Evolutionary conservation across 2,113 vertebrate genomes (phyloP).

Genomic region (Carassius auratus): DNA sequence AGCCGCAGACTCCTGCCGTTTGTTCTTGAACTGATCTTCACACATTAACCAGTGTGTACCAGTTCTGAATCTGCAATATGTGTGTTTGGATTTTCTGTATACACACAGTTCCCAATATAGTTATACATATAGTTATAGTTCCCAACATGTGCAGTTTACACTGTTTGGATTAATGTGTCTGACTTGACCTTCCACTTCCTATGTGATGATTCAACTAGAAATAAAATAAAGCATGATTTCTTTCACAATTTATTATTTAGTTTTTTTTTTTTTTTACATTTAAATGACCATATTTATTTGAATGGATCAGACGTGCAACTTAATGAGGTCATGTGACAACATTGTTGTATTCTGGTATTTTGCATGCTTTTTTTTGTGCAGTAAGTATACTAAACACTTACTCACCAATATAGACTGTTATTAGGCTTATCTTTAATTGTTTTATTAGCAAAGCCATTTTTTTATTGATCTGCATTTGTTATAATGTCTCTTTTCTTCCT

Average conservation of each 20-base stretch:
- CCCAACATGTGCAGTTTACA: background rate
- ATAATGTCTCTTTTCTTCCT: slow-evolving; percentile 36
- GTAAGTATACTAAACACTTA: background rate
- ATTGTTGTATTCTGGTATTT: no score
- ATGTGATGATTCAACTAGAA: no score
- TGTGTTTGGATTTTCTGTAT: background rate
- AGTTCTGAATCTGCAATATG: background rate
- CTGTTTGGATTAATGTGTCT: background rate
- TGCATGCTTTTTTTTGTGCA: background rate
- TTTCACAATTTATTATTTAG: background rate
- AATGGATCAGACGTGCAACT: background rate
- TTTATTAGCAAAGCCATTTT: background rate
- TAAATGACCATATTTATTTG: no score
- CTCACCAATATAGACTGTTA: background rate
- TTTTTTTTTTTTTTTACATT: no score
- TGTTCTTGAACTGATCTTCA: background rate
- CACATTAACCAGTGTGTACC: background rate
- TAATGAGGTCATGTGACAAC: background rate
- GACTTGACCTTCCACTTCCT: background rate
- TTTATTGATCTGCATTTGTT: background rate
- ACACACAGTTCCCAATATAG: background rate
- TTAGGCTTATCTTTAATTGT: background rate
- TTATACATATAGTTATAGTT: background rate
- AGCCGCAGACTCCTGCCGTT: background rate
- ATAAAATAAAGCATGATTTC: background rate